Conservation (phyloP, 1,140 invertebrate species). For the Bilobella aurantiaca region DNA sequence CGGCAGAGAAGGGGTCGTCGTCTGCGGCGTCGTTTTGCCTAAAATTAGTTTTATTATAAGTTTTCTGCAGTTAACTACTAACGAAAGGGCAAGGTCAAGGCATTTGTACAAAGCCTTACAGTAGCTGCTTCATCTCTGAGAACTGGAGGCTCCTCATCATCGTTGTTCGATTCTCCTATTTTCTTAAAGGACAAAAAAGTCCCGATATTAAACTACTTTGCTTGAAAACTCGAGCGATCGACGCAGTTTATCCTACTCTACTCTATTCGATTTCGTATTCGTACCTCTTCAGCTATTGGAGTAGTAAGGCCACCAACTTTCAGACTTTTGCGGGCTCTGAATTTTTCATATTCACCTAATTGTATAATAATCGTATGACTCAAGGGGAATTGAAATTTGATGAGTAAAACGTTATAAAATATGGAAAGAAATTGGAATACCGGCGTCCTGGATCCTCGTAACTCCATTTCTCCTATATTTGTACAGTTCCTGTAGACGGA, state of each 20-base stretch:
- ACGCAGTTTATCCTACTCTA: too few relatives aligned
- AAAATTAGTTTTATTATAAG: neutral
- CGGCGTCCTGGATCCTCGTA: conserved; percentile 34
- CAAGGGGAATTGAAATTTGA: too few relatives aligned
- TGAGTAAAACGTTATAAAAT: conserved; percentile 45
- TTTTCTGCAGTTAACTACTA: too few relatives aligned
- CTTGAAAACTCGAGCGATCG: too few relatives aligned
- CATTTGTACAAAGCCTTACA: too few relatives aligned
- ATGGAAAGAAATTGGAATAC: conserved; percentile 60
- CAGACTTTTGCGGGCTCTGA: conserved; percentile 50
- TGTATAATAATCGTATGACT: neutral
- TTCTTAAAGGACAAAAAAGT: conserved; percentile 10
- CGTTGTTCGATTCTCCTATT: conserved; percentile 6
- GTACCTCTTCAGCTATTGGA: neutral
- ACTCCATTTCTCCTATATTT: conserved; percentile 71
- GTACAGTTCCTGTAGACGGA: conserved; percentile 67
- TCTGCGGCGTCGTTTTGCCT: conserved; percentile 45
- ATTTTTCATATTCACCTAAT: conserved; percentile 40
- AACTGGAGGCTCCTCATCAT: neutral
- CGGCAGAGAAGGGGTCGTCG: conserved; percentile 64
- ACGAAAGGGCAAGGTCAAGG: too few relatives aligned
- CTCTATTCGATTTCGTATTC: neutral
- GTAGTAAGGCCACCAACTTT: conserved; percentile 37
- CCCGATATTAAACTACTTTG: neutral
- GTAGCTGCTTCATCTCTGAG: conserved; percentile 5